A percentile compares a stretch with the other conserved stretches of the same genome.
Evolutionary conservation across 1,140 invertebrate genomes (phyloP).

Genomic region (Drosophila carrolli): DNA sequence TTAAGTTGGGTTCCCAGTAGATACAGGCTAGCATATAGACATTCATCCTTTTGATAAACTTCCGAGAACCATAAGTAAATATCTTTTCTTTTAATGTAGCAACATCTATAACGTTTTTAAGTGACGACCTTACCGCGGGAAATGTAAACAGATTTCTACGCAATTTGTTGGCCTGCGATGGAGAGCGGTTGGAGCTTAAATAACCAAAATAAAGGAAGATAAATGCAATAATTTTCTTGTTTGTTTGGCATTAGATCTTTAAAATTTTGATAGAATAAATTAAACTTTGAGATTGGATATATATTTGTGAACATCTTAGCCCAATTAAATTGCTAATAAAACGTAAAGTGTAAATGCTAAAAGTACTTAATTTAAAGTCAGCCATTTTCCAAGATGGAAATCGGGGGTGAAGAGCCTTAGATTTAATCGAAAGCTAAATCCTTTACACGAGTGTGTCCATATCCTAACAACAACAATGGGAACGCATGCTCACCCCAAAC

Average conservation of each 20-base stretch:
- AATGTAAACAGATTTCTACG: conserved; percentile 70
- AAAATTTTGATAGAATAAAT: too few relatives aligned
- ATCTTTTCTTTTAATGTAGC: conserved; percentile 62
- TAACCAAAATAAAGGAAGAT: neutral
- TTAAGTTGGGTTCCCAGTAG: conserved; percentile 16
- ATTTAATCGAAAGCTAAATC: conserved; percentile 57
- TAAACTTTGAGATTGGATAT: too few relatives aligned
- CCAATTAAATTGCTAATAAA: too few relatives aligned
- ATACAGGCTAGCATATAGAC: conserved; percentile 54
- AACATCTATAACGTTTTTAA: conserved; percentile 61
- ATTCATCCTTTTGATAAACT: conserved; percentile 46
- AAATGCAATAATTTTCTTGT: neutral
- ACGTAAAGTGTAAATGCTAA: too few relatives aligned
- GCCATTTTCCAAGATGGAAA: conserved; percentile 52
- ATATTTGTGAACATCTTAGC: too few relatives aligned
- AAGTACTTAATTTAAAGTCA: neutral
- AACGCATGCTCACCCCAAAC: conserved; percentile 54
- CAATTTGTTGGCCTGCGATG: conserved; percentile 69
- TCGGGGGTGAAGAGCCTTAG: conserved; percentile 36
- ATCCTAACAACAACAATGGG: conserved; percentile 66
- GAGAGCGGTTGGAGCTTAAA: conserved; percentile 14
- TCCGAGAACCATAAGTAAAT: conserved; percentile 56
- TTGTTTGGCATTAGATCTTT: too few relatives aligned
- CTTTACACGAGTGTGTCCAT: conserved; percentile 64
- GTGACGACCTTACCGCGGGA: conserved; percentile 6